Evolutionary conservation across 2,113 vertebrate genomes (phyloP).

Genomic region (Scomber scombrus): DNA sequence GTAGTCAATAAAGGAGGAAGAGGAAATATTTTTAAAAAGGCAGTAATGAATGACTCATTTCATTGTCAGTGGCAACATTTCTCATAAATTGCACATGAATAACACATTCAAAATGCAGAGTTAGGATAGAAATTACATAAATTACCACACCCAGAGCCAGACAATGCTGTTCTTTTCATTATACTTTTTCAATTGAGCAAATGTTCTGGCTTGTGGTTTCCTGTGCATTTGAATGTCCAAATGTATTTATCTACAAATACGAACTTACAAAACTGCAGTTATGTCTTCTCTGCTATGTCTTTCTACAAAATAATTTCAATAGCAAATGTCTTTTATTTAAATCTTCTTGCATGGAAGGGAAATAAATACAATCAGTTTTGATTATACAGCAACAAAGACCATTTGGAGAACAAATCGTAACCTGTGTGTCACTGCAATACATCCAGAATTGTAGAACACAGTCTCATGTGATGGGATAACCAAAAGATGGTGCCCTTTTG

Average conservation of each 20-base stretch:
- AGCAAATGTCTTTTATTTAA: too few relatives aligned
- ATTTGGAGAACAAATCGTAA: background rate
- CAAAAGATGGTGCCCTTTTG: constrained; percentile 3
- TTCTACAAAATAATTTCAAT: too few relatives aligned
- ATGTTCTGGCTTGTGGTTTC: background rate
- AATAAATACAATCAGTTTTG: too few relatives aligned
- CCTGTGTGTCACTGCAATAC: background rate
- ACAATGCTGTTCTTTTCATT: too few relatives aligned
- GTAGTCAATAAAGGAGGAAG: background rate
- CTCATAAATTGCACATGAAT: background rate
- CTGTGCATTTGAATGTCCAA: too few relatives aligned
- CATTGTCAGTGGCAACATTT: background rate
- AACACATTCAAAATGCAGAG: too few relatives aligned
- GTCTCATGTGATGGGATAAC: background rate
- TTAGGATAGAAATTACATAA: background rate
- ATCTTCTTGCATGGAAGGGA: too few relatives aligned
- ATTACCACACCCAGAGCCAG: background rate
- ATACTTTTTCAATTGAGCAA: background rate
- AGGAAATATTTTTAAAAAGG: background rate
- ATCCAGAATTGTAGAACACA: background rate
- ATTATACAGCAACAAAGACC: background rate
- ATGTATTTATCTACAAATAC: too few relatives aligned
- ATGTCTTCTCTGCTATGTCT: too few relatives aligned
- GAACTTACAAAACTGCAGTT: too few relatives aligned
- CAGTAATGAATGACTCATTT: background rate